A percentile compares a stretch with the other conserved stretches of the same genome.
Evolutionary conservation across 2,113 vertebrate genomes (phyloP).

Genomic region (Dolichotis patagonum): DNA sequence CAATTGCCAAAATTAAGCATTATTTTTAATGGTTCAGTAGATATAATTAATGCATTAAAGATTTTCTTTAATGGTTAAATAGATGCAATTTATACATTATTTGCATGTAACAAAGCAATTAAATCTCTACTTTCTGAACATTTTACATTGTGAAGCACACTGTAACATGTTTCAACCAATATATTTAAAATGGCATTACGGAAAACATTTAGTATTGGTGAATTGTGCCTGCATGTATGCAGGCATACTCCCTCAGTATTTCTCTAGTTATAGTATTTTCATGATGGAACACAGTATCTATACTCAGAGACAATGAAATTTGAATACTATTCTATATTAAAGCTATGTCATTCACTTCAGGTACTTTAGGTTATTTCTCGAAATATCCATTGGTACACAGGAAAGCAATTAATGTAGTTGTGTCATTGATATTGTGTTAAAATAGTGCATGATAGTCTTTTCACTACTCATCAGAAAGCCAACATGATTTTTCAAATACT

Average conservation of each 20-base stretch:
- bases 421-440: background rate
- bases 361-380: slow-evolving; percentile 47
- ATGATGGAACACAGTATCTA: background rate
- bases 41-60: background rate
- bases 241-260: slow-evolving; percentile 2
- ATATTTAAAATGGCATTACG: slow-evolving; percentile 43
- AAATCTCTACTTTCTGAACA: slow-evolving; percentile 44
- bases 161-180: slow-evolving; percentile 17
- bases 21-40: slow-evolving; percentile 19
- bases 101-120: slow-evolving; percentile 32
- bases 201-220: slow-evolving; percentile 1
- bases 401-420: background rate
- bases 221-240: slow-evolving; percentile 3
- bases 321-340: background rate
- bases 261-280: background rate
- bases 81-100: background rate
- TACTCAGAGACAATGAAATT: slow-evolving; percentile 48
- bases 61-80: slow-evolving; percentile 32
- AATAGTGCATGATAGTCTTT: background rate
- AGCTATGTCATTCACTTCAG: slow-evolving; percentile 4
- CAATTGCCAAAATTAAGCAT: background rate
- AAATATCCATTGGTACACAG: background rate
- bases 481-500: background rate
- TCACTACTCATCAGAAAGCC: slow-evolving; percentile 15
- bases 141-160: background rate